Evolutionary conservation across 2,797 vertebrate genomes (phyloP).

Genomic region (Channallabes apus): DNA sequence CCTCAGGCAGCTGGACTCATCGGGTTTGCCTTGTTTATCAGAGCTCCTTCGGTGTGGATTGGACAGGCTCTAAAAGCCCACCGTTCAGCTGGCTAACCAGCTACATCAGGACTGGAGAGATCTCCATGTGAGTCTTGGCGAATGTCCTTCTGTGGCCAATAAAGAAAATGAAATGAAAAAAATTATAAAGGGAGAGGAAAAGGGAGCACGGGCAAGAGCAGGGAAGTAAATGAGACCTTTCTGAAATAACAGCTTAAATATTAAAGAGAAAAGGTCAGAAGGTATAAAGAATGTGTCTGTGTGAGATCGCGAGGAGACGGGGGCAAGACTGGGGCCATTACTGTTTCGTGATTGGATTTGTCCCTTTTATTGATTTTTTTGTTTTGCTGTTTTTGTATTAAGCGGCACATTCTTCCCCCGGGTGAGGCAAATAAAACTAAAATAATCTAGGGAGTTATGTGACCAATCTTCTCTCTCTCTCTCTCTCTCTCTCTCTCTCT

Average conservation of each 20-base stretch:
- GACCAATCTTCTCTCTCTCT: slow-evolving; percentile 11
- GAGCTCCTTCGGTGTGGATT: slow-evolving; percentile 58
- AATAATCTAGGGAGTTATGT: slow-evolving; percentile 29
- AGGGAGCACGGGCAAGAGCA: neutral
- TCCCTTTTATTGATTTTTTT: slow-evolving; percentile 37
- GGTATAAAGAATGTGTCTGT: neutral
- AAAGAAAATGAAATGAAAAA: slow-evolving; percentile 7
- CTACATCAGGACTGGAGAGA: slow-evolving; percentile 18
- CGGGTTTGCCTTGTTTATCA: slow-evolving; percentile 54
- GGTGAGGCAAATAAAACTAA: slow-evolving; percentile 16
- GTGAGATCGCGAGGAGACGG: neutral
- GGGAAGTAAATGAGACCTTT: neutral
- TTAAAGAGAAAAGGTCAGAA: slow-evolving; percentile 22
- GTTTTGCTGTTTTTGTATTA: slow-evolving; percentile 24
- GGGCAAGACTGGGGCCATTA: neutral
- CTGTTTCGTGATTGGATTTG: slow-evolving; percentile 32
- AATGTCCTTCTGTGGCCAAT: slow-evolving; percentile 22
- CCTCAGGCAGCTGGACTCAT: slow-evolving; percentile 23
- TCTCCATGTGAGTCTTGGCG: slow-evolving; percentile 31
- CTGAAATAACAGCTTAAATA: slow-evolving; percentile 15
- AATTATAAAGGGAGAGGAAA: neutral
- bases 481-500: neutral
- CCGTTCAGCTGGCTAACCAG: slow-evolving; percentile 33
- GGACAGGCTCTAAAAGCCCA: slow-evolving; percentile 36
- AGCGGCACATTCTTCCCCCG: neutral